phyloP scores from a whole-genome alignment of 2,113 vertebrate species.

The Cyprinodon brontotheroides region DNA sequence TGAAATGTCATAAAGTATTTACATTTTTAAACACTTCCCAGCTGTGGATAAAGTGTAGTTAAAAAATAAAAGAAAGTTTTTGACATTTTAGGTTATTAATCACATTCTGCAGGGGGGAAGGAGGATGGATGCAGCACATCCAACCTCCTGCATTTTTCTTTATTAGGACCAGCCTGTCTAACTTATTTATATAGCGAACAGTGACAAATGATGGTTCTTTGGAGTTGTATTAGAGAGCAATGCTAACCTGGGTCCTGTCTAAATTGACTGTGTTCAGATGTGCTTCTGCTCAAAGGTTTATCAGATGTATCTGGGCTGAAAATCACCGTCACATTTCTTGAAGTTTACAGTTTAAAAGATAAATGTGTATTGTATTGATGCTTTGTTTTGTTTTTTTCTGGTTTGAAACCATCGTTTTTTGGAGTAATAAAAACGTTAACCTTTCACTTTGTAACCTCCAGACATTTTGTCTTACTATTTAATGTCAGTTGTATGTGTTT shows the following conservation, averaged over 20 bases:
- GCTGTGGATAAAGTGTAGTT: background rate
- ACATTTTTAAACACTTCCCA: background rate
- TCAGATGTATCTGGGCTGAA: constrained; percentile 56
- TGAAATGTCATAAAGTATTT: background rate
- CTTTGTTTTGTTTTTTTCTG: constrained; percentile 12
- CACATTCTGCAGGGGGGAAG: constrained; percentile 27
- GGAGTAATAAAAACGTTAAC: constrained; percentile 10
- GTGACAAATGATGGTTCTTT: constrained; percentile 3
- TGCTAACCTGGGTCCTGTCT: constrained; percentile 14
- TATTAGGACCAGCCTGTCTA: background rate
- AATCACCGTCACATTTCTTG: constrained; percentile 15
- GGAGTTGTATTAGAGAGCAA: constrained; percentile 4
- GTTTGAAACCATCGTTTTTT: background rate
- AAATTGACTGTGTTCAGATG: constrained; percentile 16
- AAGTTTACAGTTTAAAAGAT: background rate
- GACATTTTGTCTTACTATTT: constrained; percentile 14
- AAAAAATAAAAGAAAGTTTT: background rate
- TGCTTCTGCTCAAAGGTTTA: constrained; percentile 29
- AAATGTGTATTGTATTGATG: background rate
- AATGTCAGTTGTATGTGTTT: background rate
- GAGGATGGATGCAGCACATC: constrained; percentile 3
- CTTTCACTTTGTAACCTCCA: constrained; percentile 23
- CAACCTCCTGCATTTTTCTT: constrained; percentile 8
- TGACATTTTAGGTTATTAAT: background rate
- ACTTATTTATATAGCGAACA: background rate